Evolutionary conservation across 2,888 invertebrate genomes (phyloP), one percentile per base, ranked within the genome.

Genomic region (Imbricaverruca yamaguchii): DNA sequence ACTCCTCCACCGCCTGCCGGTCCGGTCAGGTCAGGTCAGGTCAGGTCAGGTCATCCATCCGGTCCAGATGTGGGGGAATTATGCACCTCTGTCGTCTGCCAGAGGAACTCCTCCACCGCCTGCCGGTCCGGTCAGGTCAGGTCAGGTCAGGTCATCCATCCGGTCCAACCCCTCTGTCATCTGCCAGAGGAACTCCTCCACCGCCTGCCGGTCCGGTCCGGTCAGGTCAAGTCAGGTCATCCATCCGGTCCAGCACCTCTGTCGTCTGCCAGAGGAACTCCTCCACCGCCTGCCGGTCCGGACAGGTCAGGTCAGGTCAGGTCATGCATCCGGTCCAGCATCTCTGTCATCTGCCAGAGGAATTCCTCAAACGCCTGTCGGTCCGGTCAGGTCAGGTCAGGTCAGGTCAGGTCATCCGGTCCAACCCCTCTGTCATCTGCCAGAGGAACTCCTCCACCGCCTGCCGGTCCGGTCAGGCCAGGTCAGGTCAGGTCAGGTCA

Each of bases 101-200:
- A 97, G 85, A 94, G 93, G 88, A 98, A 94, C 87, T 97, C 96
- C 89, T 98, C 98, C 85, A 97, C 91, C 82, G 96, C 95, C 90
- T 91, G 85, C 0, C 21, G 74, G 65, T 23, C n/a, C 1, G 8
- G n/a, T 18, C 25, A 67, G 81, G 21, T n/a, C 55, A 15, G 59
- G 56, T 67, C n/a, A 61, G 61, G 39, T 39, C 83, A 97, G 90
- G 86, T 96, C 95, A 86, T 98, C 97, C 83, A 98, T 90, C 83
- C 96, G 91, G 87, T 96, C 96, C 83, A 97, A 90, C 84, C 97
- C 90, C 87, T 98, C 98, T 80, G 94, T 93, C 2, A 96, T 95
- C 89, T 96, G 96, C 96, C 97, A 97, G 85, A 94, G 93, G 88
- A 98, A 94, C 87, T 97, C 96, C 89, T 98, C 98, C 85, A 97